A percentile compares a stretch with the other conserved stretches of the same genome.
These are phyloP conservation scores for Dryomyza anilis DNA, from an alignment of 2,888 invertebrate species.

Conservation along the genomic window DNA sequence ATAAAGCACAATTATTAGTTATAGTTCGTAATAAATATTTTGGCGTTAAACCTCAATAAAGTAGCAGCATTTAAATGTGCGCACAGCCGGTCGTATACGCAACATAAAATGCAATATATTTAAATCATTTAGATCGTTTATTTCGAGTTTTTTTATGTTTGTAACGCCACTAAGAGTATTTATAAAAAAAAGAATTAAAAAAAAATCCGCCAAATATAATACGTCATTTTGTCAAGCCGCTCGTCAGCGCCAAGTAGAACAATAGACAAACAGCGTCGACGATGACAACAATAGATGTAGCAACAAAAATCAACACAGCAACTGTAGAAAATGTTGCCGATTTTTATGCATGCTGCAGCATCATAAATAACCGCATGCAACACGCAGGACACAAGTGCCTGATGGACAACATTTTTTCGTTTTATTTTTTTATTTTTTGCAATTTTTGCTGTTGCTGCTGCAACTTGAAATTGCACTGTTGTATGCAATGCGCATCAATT, in stretches of 20 bases:
- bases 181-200: too few relatives aligned
- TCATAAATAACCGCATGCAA: conserved; percentile 15
- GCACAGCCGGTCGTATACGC: background rate
- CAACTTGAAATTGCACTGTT: conserved; percentile 24
- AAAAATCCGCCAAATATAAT: too few relatives aligned
- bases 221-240: conserved; percentile 5
- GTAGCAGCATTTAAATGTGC: background rate
- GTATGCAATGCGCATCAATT: conserved; percentile 40
- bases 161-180: too few relatives aligned
- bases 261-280: conserved; percentile 5
- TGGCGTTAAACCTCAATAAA: too few relatives aligned
- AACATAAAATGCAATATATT: background rate
- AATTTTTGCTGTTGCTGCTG: background rate
- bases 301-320: conserved; percentile 10
- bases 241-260: conserved; percentile 7
- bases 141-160: too few relatives aligned
- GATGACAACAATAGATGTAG: background rate
- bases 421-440: conserved; percentile 19
- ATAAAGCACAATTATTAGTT: too few relatives aligned
- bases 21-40: too few relatives aligned
- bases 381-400: background rate
- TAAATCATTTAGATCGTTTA: too few relatives aligned
- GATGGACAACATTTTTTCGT: background rate
- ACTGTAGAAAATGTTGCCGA: conserved; percentile 1
- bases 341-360: conserved; percentile 13